Conservation (phyloP, 1,140 invertebrate species). For the Paracyclopina nana region DNA sequence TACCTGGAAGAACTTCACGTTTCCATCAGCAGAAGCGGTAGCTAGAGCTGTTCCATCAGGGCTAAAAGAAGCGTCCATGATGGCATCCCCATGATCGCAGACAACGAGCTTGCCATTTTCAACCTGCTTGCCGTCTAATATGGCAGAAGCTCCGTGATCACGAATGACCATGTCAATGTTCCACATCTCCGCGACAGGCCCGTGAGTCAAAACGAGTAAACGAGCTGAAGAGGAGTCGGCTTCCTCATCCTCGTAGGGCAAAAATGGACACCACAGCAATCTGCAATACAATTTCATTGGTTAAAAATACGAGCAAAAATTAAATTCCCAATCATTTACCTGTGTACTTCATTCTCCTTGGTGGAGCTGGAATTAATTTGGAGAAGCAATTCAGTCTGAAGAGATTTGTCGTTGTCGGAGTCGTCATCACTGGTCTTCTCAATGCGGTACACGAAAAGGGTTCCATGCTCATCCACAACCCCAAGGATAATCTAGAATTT, state of each 20-base stretch:
- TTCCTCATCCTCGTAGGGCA: background rate
- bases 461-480: background rate
- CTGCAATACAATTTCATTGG: too few species aligned
- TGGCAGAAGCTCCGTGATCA: too few species aligned
- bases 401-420: too few species aligned
- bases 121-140: background rate
- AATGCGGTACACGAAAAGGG: too few species aligned
- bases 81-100: conserved; percentile 42
- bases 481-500: too few species aligned
- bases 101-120: background rate
- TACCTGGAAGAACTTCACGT: conserved; percentile 81
- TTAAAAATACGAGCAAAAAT: too few species aligned
- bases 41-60: conserved; percentile 80
- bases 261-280: background rate
- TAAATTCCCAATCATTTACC: too few species aligned
- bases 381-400: too few species aligned
- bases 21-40: conserved; percentile 62
- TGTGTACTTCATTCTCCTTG: too few species aligned
- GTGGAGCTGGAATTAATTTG: too few species aligned
- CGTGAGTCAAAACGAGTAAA: conserved; percentile 1
- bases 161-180: conserved; percentile 16
- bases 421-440: too few species aligned
- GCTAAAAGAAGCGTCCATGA: conserved; percentile 69
- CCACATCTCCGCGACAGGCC: conserved; percentile 6
- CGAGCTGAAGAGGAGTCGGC: background rate